Percentiles rank a stretch among this genome's conserved stretches.
These are phyloP conservation scores for Lasioglossum vierecki DNA, from an alignment of 2,888 invertebrate genomes.

Conservation along the genomic window DNA sequence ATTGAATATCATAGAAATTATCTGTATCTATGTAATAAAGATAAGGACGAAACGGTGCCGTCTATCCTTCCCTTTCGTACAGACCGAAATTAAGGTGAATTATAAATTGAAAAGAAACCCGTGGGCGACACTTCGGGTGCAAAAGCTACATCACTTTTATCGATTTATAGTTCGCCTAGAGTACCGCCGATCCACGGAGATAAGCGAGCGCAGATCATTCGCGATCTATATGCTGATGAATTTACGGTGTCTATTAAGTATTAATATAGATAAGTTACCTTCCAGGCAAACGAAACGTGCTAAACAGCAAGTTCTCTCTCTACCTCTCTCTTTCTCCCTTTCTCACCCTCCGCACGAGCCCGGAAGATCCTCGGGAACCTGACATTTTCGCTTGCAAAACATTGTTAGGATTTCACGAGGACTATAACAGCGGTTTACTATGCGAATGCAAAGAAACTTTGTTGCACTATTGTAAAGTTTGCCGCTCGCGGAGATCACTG, in stretches of 20 bases:
- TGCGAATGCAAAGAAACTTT: constrained; percentile 14
- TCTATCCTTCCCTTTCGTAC: constrained; percentile 4
- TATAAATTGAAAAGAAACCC: constrained; percentile 48
- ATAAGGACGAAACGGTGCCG: constrained; percentile 38
- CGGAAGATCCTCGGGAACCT: neutral
- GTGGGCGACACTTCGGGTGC: constrained; percentile 47
- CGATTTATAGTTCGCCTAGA: constrained; percentile 30
- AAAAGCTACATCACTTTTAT: constrained; percentile 40
- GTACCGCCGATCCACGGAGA: constrained; percentile 9
- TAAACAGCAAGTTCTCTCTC: constrained; percentile 2
- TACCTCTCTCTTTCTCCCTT: neutral
- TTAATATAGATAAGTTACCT: constrained; percentile 60
- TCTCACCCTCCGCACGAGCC: neutral
- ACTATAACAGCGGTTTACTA: constrained; percentile 27
- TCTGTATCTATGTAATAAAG: constrained; percentile 27
- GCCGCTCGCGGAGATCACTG: neutral
- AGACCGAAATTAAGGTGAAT: constrained; percentile 50
- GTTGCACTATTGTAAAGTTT: constrained; percentile 10
- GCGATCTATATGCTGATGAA: constrained; percentile 55
- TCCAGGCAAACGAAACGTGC: neutral
- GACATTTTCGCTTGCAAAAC: constrained; percentile 14
- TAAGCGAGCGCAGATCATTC: constrained; percentile 25
- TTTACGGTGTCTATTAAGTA: constrained; percentile 62
- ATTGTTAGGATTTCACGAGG: constrained; percentile 35
- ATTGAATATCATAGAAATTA: constrained; percentile 56